Evolutionary conservation across 2,797 vertebrate genomes (phyloP).

Genomic region (Amblyraja radiata): DNA sequence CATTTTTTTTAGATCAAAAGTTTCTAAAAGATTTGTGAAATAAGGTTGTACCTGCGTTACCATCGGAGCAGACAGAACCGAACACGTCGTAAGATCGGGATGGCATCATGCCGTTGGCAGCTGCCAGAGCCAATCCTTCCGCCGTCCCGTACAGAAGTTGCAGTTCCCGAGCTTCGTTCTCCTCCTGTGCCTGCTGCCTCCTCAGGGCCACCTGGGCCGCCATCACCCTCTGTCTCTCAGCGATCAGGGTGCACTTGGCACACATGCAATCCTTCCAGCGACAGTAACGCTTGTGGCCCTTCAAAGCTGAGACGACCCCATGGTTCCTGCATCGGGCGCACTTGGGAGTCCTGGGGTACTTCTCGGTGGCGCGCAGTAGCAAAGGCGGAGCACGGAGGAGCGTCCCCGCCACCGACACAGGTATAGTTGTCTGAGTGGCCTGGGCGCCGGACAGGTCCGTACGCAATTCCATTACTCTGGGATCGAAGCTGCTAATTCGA

Average conservation of each 20-base stretch:
- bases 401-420: conserved; percentile 79
- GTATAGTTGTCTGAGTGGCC: conserved; percentile 69
- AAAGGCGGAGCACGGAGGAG: conserved; percentile 80
- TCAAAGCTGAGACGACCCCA: conserved; percentile 90
- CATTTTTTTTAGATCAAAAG: background rate
- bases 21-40: background rate
- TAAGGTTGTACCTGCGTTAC: conserved; percentile 57
- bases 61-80: conserved; percentile 68
- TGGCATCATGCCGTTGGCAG: conserved; percentile 92
- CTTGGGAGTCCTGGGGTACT: conserved; percentile 94
- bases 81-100: conserved; percentile 90
- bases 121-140: conserved; percentile 87
- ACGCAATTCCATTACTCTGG: conserved; percentile 77
- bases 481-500: background rate
- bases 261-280: conserved; percentile 98
- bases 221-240: conserved; percentile 94
- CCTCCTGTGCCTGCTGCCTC: conserved; percentile 91
- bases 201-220: conserved; percentile 91
- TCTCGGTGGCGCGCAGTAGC: conserved; percentile 81
- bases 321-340: conserved; percentile 94
- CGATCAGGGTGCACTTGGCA: conserved; percentile 94
- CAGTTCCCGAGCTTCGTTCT: conserved; percentile 90
- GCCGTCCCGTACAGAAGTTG: conserved; percentile 93
- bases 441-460: conserved; percentile 70
- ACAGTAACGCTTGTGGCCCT: conserved; percentile 97